Evolutionary conservation across 2,888 invertebrate species (phyloP), one percentile per base, ranked within the genome.

Genomic region (Endotricha flammealis): DNA sequence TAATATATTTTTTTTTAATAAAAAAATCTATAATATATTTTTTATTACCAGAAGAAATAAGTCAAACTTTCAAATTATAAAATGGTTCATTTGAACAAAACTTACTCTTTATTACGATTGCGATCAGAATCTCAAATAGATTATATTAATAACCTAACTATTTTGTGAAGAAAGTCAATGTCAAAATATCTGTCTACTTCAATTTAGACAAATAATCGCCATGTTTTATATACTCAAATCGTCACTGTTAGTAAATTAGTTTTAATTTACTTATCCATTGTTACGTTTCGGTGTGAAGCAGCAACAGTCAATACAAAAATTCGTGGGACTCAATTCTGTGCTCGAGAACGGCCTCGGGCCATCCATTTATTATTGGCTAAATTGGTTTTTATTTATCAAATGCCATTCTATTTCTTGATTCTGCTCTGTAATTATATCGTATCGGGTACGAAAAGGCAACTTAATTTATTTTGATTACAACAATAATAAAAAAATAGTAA

Each of bases 301-400:
- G 40, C 17, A 8, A 27, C 36, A 13, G 37, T 38, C 42, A 46
- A 38, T 39, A 42, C 35, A 44, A 46, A n/a, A 50, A 46, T 48
- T 43, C 50, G 52, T 53, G 56, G 46, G 53, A 55, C 44, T 44
- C 44, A 56, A 57, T 50, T 32, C 30, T 38, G 39, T 39, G 38
- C 6, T 41, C 38, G 31, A 41, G 41, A 45, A 38, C 44, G 42
- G 57, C 57, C 57, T 41, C 45, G 38, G 58, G 57, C 47, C 36
- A 33, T 45, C 58, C 52, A 63, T 61, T 65, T 64, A 61, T 57
- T 55, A 51, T 64, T 63, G 57, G 46, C 53, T 48, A 60, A 66
- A 67, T 71, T 62, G 59, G 55, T 64, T 67, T 60, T 55, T 57
- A 58, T 64, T 59, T 62, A 64, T 63, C 58, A 64, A 63, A 62